These are phyloP conservation scores for Patella depressa DNA, from an alignment of 2,888 invertebrate genomes.

Conservation along the genomic window DNA sequence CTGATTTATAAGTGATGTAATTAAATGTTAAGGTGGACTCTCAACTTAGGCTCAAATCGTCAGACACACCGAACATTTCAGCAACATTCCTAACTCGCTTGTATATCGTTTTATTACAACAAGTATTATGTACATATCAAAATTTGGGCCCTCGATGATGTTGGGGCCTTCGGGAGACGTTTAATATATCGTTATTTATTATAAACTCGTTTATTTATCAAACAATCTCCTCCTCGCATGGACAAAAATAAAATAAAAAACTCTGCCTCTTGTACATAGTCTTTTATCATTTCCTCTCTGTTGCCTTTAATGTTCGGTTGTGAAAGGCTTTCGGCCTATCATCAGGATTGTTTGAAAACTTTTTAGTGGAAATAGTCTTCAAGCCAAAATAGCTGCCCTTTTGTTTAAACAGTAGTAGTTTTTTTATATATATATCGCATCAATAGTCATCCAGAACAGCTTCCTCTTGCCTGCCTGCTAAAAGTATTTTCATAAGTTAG, in stretches of 20 bases:
- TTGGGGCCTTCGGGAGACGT: no score
- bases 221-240: constrained; percentile 1
- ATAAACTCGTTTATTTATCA: background rate
- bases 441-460: background rate
- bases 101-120: background rate
- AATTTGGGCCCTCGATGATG: background rate
- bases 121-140: constrained; percentile 13
- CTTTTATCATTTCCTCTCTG: constrained; percentile 13
- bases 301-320: constrained; percentile 21
- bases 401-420: constrained; percentile 10
- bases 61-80: constrained; percentile 10
- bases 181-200: background rate
- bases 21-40: constrained; percentile 7
- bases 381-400: constrained; percentile 41
- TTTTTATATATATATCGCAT: background rate
- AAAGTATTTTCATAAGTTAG: constrained; percentile 17
- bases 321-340: constrained; percentile 25
- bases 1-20: background rate
- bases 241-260: background rate
- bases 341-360: constrained; percentile 54
- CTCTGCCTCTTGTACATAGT: constrained; percentile 18
- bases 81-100: background rate
- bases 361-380: constrained; percentile 46
- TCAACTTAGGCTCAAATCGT: constrained; percentile 4
- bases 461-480: constrained; percentile 9